These are phyloP conservation scores for Byasa hedistus DNA, from an alignment of 2,888 invertebrate species.

Conservation along the genomic window DNA sequence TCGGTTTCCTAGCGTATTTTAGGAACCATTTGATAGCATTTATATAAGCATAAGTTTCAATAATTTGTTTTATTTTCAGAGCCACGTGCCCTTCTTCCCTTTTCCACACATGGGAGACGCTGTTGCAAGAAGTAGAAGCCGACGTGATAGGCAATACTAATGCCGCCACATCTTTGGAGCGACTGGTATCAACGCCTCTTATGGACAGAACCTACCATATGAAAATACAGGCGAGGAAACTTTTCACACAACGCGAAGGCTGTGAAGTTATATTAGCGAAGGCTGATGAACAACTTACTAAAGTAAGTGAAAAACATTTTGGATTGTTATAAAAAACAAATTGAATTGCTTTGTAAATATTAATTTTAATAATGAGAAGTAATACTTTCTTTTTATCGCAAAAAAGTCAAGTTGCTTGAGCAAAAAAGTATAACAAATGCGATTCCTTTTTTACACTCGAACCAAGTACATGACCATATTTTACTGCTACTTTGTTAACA, in stretches of 20 bases:
- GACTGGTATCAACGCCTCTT: slow-evolving; percentile 89
- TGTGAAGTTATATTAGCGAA: slow-evolving; percentile 93
- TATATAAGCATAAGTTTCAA: too few species aligned
- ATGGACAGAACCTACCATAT: slow-evolving; percentile 93
- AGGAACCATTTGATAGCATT: too few species aligned
- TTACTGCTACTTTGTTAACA: too few species aligned
- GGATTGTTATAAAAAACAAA: too few species aligned
- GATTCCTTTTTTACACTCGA: too few species aligned
- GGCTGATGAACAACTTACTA: slow-evolving; percentile 81
- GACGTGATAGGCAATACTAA: slow-evolving; percentile 92
- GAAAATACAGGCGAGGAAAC: slow-evolving; percentile 94
- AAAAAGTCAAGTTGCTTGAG: too few species aligned
- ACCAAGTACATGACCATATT: too few species aligned
- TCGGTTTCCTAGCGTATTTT: too few species aligned
- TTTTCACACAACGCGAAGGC: slow-evolving; percentile 93
- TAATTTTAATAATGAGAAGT: too few species aligned
- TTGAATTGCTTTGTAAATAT: too few species aligned
- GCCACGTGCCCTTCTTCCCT: slow-evolving; percentile 88
- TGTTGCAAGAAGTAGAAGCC: slow-evolving; percentile 94
- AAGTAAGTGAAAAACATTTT: slow-evolving; percentile 47
- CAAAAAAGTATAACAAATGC: too few species aligned
- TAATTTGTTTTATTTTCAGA: slow-evolving; percentile 69
- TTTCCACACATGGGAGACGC: slow-evolving; percentile 94
- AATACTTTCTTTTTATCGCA: too few species aligned
- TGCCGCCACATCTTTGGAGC: slow-evolving; percentile 88